These are phyloP conservation scores for Aulostomus chinensis DNA, from an alignment of 2,797 vertebrate species.

Conservation along the genomic window DNA sequence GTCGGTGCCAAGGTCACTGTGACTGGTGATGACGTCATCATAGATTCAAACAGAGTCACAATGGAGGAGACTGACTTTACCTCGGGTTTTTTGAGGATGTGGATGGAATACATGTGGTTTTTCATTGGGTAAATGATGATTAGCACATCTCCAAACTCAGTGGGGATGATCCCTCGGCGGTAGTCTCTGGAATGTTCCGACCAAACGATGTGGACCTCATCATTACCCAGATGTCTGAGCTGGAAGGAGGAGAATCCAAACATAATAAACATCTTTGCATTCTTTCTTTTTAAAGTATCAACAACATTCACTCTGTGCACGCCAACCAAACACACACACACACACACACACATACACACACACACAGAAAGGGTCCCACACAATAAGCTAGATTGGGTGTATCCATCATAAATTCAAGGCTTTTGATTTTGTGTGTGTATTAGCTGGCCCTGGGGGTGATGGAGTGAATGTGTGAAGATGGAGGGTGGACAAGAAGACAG, in stretches of 20 bases:
- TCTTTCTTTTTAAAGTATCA: constrained; percentile 9
- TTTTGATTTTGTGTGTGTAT: constrained; percentile 33
- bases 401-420: constrained; percentile 66
- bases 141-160: constrained; percentile 96
- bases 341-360: background rate
- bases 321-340: constrained; percentile 3
- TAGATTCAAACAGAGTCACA: background rate
- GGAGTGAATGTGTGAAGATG: constrained; percentile 66
- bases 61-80: constrained; percentile 64
- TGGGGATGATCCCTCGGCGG: constrained; percentile 95
- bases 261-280: constrained; percentile 12
- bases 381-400: constrained; percentile 17
- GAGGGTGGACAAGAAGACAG: constrained; percentile 56
- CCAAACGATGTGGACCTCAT: constrained; percentile 98
- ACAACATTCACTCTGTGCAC: constrained; percentile 20
- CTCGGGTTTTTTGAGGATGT: constrained; percentile 98
- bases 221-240: constrained; percentile 96
- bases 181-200: constrained; percentile 97
- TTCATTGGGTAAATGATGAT: constrained; percentile 98
- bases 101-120: constrained; percentile 98
- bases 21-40: no score
- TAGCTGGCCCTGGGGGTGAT: constrained; percentile 68
- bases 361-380: constrained; percentile 2
- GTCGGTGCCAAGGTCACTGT: no score
- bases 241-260: constrained; percentile 52